These are phyloP conservation scores for Lampris megalopsis DNA, from an alignment of 2,113 vertebrate genomes.

Conservation along the genomic window DNA sequence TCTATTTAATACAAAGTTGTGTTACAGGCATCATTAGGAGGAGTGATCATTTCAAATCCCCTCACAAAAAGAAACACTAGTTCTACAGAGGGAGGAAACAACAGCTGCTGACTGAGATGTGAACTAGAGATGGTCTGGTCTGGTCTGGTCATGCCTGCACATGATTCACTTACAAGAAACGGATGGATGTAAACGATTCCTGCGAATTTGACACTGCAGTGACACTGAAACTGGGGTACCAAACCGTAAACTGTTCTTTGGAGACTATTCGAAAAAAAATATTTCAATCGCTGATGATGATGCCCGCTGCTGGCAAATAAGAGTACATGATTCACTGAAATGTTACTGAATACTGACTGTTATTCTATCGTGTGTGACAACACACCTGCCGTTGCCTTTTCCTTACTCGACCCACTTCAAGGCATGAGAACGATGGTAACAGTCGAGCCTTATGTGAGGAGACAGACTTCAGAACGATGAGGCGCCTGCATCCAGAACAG, in stretches of 20 bases:
- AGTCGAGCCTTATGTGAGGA: not conserved
- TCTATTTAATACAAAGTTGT: conserved; percentile 1
- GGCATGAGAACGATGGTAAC: not conserved
- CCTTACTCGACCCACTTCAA: not conserved
- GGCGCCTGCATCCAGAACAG: not conserved
- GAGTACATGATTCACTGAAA: not conserved
- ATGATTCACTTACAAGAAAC: not conserved
- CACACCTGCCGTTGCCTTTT: not conserved
- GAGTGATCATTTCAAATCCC: not conserved
- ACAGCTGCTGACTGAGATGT: not conserved
- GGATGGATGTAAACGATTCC: not conserved
- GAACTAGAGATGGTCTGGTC: not conserved
- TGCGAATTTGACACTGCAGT: not conserved
- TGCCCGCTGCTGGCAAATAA: no score
- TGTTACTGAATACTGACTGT: not conserved
- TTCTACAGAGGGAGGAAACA: not conserved
- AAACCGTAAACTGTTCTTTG: not conserved
- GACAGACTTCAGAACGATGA: not conserved
- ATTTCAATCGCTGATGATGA: not conserved
- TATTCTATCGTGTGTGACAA: not conserved
- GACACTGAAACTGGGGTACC: no score
- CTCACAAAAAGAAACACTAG: not conserved
- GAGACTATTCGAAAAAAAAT: not conserved
- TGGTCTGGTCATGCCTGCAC: not conserved
- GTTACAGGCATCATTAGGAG: not conserved